phyloP scores from a whole-genome alignment of 2,888 invertebrate genomes.

The Diarsia rubi region DNA sequence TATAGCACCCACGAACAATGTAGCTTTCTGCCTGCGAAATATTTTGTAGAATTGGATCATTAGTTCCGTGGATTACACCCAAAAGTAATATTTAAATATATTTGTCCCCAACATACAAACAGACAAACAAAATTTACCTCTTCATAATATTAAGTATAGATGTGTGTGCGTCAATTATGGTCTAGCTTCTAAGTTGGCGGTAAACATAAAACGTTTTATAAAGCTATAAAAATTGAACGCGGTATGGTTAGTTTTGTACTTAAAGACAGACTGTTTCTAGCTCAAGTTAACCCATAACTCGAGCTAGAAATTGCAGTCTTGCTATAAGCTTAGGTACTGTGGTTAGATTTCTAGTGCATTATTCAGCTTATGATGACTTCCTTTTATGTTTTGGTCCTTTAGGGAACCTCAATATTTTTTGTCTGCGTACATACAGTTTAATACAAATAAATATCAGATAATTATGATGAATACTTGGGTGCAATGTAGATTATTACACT shows the following conservation, averaged over 20 bases:
- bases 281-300: too few species aligned
- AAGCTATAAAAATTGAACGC: not conserved
- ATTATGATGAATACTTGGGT: too few species aligned
- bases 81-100: too few species aligned
- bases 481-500: not conserved
- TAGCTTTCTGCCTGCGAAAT: too few species aligned
- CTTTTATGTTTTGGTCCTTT: not conserved
- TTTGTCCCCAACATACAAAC: too few species aligned
- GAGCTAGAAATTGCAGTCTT: too few species aligned
- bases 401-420: not conserved
- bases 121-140: too few species aligned
- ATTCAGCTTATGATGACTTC: not conserved
- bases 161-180: constrained; percentile 1
- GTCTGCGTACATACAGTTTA: not conserved
- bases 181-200: not conserved
- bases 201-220: not conserved
- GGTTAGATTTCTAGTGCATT: not conserved
- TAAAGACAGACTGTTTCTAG: too few species aligned
- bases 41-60: too few species aligned
- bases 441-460: too few species aligned
- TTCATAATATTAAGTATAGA: not conserved
- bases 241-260: not conserved
- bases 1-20: too few species aligned
- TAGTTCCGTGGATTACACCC: too few species aligned
- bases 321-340: not conserved